Evolutionary conservation across 2,113 vertebrate genomes (phyloP), one percentile per base, ranked within the genome.

Genomic region (Ptilonorhynchus violaceus): DNA sequence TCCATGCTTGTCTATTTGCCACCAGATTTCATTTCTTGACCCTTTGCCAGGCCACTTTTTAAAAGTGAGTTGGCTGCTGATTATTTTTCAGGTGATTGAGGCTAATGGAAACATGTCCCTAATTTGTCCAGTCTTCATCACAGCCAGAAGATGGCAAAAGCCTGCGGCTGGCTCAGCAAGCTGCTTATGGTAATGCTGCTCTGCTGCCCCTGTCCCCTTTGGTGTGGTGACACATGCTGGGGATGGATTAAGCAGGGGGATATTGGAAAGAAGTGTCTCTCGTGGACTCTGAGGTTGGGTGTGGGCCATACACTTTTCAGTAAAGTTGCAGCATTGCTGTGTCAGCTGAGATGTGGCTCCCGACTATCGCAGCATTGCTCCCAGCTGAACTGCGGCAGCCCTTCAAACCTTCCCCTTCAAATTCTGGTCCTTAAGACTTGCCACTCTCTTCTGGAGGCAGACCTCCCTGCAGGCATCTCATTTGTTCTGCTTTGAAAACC

Each of bases 11-110:
- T 37, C 44, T 15, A 1, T 92, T 93, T 89, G 69, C 73, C 3
- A 1, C 39, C 1, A 5, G 13, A 52, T 77, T 86, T 88, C 0
- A 1, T 50, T 87, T 92, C 47, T 58, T 69, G 64, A 72, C 21
- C 53, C 53, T 56, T 85, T 92, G 73, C 35, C 53, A 79, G 73
- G 44, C 41, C n/a, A 50, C 35, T 42, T 58, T 93, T 81, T 69
- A 22, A 75, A 83, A 50, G 18, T 30, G n/a, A 81, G 39, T 31
- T 85, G 46, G 39, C 75, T 92, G 78, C 37, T 85, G 46, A 55
- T 85, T 81, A 37, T 75, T 80, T 82, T 86, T 80, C 85, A 92
- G 88, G 95, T 95, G 69, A 91, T 66, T 68, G 44, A 21, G 23
- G 59, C 35, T 84, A 78, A 86, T 77, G 37, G 78, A 80, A 77